phyloP scores from a whole-genome alignment of 2,797 vertebrate genomes.

The Enteromius fasciolatus region DNA sequence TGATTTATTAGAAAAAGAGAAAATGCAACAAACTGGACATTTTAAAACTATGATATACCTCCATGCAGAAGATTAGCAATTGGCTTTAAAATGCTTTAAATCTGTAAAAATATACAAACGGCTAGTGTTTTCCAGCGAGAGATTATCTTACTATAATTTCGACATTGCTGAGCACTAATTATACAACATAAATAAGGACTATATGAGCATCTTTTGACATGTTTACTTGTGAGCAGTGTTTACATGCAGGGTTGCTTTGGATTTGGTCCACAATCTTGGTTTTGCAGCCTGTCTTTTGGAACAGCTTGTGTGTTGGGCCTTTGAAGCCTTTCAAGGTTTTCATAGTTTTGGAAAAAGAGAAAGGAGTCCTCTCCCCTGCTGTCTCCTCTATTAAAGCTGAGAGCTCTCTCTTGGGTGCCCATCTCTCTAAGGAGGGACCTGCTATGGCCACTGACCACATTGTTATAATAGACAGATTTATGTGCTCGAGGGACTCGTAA shows the following conservation, averaged over 20 bases:
- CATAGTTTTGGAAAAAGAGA: constrained; percentile 2
- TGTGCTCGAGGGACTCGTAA: constrained; percentile 49
- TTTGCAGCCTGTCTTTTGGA: not conserved
- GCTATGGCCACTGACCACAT: constrained; percentile 53
- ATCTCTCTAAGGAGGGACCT: constrained; percentile 46
- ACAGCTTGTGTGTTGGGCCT: constrained; percentile 5
- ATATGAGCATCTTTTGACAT: not conserved
- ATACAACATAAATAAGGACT: not conserved
- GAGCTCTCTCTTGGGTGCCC: constrained; percentile 32
- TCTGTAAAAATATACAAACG: not conserved
- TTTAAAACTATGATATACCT: not conserved
- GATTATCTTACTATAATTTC: not conserved
- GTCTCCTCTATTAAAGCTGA: constrained; percentile 36
- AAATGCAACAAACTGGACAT: not conserved
- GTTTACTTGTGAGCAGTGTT: not conserved
- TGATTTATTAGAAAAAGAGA: not conserved
- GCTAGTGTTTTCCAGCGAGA: not conserved
- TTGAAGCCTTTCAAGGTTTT: constrained; percentile 30
- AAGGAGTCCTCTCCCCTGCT: constrained; percentile 27
- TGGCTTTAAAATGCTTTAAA: not conserved
- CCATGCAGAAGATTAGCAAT: not conserved
- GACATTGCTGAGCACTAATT: not conserved
- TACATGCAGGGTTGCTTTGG: not conserved
- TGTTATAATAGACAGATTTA: constrained; percentile 58
- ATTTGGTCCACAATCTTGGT: not conserved